These are phyloP conservation scores for Mionectes olivaceus DNA, from an alignment of 2,797 vertebrate genomes.

Conservation along the genomic window DNA sequence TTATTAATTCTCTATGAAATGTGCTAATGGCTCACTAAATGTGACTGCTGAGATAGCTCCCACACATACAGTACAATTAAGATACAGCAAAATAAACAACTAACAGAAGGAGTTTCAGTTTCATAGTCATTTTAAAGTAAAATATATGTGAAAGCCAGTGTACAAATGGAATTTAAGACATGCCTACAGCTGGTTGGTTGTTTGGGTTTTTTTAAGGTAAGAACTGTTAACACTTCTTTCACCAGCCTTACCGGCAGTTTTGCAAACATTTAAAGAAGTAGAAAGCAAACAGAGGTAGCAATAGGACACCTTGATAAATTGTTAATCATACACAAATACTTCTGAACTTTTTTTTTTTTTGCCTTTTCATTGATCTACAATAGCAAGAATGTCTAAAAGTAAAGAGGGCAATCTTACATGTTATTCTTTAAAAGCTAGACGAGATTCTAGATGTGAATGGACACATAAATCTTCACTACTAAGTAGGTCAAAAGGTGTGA, in stretches of 20 bases:
- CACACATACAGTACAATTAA: background rate
- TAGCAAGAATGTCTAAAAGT: constrained; percentile 9
- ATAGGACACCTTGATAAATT: constrained; percentile 9
- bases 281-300: background rate
- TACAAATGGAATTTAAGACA: background rate
- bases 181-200: background rate
- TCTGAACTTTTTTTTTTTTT: background rate
- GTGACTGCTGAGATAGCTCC: background rate
- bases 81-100: background rate
- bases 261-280: background rate
- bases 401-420: constrained; percentile 7
- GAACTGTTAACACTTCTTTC: background rate
- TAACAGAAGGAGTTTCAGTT: background rate
- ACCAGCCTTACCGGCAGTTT: background rate
- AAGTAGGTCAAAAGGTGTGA: constrained; percentile 63
- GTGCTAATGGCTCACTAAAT: background rate
- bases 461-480: constrained; percentile 59
- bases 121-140: background rate
- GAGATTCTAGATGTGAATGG: constrained; percentile 47
- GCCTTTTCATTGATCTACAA: constrained; percentile 14
- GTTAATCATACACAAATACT: constrained; percentile 26
- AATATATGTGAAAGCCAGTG: background rate
- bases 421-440: constrained; percentile 48
- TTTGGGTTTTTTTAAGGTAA: background rate
- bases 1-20: background rate